Conservation (phyloP, 2,888 invertebrate species). For the Schizaphis graminum region DNA sequence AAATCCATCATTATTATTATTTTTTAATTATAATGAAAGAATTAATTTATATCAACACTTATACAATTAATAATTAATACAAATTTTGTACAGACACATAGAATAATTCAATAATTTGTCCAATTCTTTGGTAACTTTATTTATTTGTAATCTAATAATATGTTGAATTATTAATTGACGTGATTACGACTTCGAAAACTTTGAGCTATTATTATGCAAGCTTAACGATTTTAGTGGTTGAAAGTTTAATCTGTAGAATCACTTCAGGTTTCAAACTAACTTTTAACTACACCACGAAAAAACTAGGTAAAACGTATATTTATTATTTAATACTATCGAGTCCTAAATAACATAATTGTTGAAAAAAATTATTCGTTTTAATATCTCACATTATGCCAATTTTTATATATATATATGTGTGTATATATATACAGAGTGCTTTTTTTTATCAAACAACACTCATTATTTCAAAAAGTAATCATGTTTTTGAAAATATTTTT, state of each 20-base stretch:
- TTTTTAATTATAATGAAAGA: background rate
- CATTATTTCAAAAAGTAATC: too few relatives aligned
- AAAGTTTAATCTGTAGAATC: conserved; percentile 17
- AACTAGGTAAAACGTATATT: background rate
- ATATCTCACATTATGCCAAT: background rate
- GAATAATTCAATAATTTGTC: background rate
- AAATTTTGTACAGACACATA: background rate
- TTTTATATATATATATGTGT: background rate
- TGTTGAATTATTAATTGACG: background rate
- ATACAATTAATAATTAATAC: background rate
- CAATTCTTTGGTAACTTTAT: background rate
- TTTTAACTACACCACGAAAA: background rate
- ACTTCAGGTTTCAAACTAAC: background rate
- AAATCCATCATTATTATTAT: background rate
- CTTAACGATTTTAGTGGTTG: background rate
- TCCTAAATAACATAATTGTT: background rate
- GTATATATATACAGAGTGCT: too few relatives aligned
- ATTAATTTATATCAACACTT: background rate
- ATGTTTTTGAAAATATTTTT: too few relatives aligned
- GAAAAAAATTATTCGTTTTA: background rate
- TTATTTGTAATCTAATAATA: background rate
- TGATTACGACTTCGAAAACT: background rate
- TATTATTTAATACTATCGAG: background rate
- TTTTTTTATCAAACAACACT: too few relatives aligned
- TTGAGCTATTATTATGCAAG: background rate